Base-by-base conservation (phyloP, 2,113 vertebrate genomes). In the Clinocottus analis region DNA sequence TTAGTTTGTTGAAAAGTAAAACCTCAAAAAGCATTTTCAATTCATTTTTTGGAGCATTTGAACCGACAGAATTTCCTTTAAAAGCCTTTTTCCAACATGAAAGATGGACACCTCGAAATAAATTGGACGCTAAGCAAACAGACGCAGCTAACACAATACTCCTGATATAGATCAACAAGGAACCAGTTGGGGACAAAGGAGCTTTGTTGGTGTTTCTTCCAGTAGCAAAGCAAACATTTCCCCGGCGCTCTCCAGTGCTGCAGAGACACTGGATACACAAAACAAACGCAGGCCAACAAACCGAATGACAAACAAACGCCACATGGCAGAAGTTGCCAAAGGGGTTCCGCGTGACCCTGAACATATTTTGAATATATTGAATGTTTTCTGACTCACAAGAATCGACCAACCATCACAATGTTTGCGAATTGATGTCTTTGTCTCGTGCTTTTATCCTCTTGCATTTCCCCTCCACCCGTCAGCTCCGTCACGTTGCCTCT, bases 371-470 rank as follows among this genome's bases (percentile, higher is more conserved):
- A n/a, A n/a, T n/a, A n/a, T n/a, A n/a, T n/a, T n/a, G n/a, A n/a
- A n/a, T n/a, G n/a, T n/a, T n/a, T n/a, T n/a, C n/a, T 7, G 60
- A 80, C 82, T 85, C 82, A 55, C 68, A 74, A 80, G 55, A 87
- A 77, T 67, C 81, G 72, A 70, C 39, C 39, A 64, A 45, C 71
- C 75, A 73, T 73, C 59, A 76, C 25, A 73, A 69, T 58, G 45
- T 62, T 31, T 66, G 45, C 51, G 60, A 80, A 70, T 25, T 29
- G 67, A 68, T 74, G 74, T 60, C 53, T 60, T 85, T 74, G 31
- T 45, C 49, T 62, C 70, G 17, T 27, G 1, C 35, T 69, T 12
- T 51, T 51, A 23, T 60, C 25, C 63, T 65, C 7, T 0, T 16
- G 19, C 14, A 66, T 43, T 73, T 58, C 51, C 59, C 17, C 12